Percentiles rank a stretch among this genome's conserved stretches.
These are phyloP conservation scores for Rostratula benghalensis DNA, from an alignment of 2,113 vertebrate species.

Conservation along the genomic window DNA sequence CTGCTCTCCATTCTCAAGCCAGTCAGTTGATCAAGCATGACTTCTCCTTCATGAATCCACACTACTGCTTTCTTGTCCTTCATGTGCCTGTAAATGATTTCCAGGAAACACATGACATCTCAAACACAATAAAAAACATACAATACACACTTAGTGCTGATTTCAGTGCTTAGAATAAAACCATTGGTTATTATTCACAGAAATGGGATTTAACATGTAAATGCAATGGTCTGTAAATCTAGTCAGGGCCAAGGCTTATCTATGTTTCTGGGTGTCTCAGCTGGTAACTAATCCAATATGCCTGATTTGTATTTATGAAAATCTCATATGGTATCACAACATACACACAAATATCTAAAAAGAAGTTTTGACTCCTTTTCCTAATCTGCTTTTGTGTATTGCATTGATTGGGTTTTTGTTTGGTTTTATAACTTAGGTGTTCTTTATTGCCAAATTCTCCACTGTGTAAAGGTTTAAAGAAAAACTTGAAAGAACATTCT, in stretches of 20 bases:
- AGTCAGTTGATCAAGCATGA: neutral
- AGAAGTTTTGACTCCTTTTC: neutral
- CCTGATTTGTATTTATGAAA: neutral
- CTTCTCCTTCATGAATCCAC: neutral
- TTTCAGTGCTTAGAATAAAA: neutral
- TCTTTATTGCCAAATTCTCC: constrained; percentile 77
- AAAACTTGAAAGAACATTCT: neutral
- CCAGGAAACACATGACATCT: neutral
- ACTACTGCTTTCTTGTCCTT: neutral
- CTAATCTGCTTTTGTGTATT: neutral
- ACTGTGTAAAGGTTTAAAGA: constrained; percentile 72
- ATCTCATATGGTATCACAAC: neutral
- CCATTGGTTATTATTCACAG: neutral
- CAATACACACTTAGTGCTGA: neutral
- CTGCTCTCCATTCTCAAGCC: neutral
- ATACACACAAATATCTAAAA: neutral
- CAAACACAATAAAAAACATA: neutral
- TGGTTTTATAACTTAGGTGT: constrained; percentile 73
- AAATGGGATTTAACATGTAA: neutral
- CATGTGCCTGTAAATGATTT: neutral
- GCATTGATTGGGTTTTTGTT: neutral
- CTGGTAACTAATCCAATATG: neutral
- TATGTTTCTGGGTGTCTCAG: neutral
- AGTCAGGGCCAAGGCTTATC: neutral
- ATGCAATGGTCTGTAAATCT: neutral